Conservation (phyloP, 2,888 invertebrate species). For the Taphrorychus bicolor region DNA sequence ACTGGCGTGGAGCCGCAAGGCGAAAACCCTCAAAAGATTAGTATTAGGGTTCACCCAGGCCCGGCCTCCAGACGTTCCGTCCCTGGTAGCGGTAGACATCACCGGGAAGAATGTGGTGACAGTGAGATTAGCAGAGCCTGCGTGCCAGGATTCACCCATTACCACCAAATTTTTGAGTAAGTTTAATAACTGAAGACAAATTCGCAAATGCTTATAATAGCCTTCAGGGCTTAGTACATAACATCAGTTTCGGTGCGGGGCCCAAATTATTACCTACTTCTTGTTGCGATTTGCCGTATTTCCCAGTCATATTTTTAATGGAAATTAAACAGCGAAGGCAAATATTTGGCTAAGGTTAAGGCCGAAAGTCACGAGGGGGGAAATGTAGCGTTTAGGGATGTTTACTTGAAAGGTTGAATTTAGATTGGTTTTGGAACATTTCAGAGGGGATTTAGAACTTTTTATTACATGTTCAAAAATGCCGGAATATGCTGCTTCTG, state of each 20-base stretch:
- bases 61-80: conserved; percentile 81
- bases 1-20: conserved; percentile 86
- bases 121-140: conserved; percentile 72
- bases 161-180: conserved; percentile 92
- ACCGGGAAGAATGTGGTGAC: conserved; percentile 75
- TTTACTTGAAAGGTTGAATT: background rate
- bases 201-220: too few species aligned
- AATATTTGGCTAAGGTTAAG: background rate
- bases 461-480: too few species aligned
- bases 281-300: background rate
- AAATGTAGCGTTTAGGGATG: too few species aligned
- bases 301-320: background rate
- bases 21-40: conserved; percentile 77
- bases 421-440: background rate
- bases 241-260: too few species aligned
- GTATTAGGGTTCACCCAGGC: conserved; percentile 88
- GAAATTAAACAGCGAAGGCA: background rate
- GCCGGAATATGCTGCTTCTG: too few species aligned
- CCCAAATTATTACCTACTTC: background rate
- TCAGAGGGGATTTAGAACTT: too few species aligned
- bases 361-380: background rate
- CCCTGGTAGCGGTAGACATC: conserved; percentile 79
- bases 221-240: background rate
- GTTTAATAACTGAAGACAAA: background rate
- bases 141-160: conserved; percentile 75